Base-by-base conservation (phyloP, 2,113 vertebrate species). In the Istiophorus platypterus region DNA sequence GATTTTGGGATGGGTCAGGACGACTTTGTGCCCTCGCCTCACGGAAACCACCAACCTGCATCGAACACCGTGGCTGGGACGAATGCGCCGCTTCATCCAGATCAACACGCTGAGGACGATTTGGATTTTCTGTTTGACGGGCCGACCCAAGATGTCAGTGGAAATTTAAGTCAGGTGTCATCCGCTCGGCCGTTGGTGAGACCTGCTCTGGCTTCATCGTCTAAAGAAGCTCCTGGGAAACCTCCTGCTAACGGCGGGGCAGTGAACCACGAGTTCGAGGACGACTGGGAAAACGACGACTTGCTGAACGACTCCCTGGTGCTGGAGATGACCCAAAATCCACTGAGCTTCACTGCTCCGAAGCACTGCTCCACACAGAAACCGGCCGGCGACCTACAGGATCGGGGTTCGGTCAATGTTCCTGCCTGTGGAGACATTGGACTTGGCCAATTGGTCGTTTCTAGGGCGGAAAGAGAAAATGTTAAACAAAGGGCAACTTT, bases 81-180 rank as follows among this genome's bases (percentile, higher is more conserved):
- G 0, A 64, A 68, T 0, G 5, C 5, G 2, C 87, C 18, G 61
- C 24, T 90, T 62, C 78, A 85, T 7, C 27, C 87, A 12, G 63
- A 81, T 29, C 85, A 64, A 17, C 74, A 90, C 22, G 77, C 82
- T 81, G 96, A 97, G 39, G 92, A 94, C 45, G 96, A 96, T 41
- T 81, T 98, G 72, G 95, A 89, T 78, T 94, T 95, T 22, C 94
- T 99, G 66, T 98, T 99, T 74, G 96, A 98, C 58, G 95, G 89
- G 14, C 95, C 97, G 1, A 98, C 97, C 3, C 97, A 98, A 81
- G 93, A 87, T 4, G 70, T 94, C 37, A 96, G 95, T 0, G 93
- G 95, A 1, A 88, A 62, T 31, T 73, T 97, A 34, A 97, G 96
- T 86, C 97, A 95, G 85, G 86, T 34, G 49, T 51, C 89, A 0